Evolutionary conservation across 2,888 invertebrate genomes (phyloP).

Genomic region (Cephus sareptanus): DNA sequence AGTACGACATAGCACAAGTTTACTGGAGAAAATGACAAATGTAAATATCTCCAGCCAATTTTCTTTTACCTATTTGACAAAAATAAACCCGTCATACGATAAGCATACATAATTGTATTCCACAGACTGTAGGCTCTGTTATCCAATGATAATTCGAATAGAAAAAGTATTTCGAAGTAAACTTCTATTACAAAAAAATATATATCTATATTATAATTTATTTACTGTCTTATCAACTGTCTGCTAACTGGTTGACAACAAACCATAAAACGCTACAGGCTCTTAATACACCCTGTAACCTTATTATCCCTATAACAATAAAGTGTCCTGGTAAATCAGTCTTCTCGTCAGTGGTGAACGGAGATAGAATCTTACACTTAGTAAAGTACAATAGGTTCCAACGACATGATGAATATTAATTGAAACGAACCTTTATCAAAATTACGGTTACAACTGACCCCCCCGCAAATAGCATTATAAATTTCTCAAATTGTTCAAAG

Average conservation of each 20-base stretch:
- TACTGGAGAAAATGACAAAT: no score
- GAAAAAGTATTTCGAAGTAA: background rate
- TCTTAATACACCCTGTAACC: slow-evolving; percentile 24
- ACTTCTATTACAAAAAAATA: slow-evolving; percentile 30
- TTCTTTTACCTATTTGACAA: background rate
- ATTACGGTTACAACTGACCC: background rate
- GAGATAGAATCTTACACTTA: background rate
- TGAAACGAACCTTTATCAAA: background rate
- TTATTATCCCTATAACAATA: slow-evolving; percentile 17
- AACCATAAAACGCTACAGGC: slow-evolving; percentile 29
- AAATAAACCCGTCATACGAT: background rate
- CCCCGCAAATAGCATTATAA: background rate
- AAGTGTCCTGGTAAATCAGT: slow-evolving; percentile 41
- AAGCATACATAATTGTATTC: no score
- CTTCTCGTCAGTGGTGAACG: slow-evolving; percentile 21
- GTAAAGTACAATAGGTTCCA: background rate
- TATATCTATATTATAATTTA: background rate
- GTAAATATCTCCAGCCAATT: background rate
- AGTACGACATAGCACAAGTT: no score
- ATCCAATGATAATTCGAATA: background rate
- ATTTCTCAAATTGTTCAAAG: background rate
- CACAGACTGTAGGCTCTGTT: background rate
- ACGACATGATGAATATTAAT: background rate
- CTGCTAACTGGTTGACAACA: slow-evolving; percentile 34
- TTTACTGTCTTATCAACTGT: slow-evolving; percentile 3